Evolutionary conservation across 1,140 invertebrate genomes (phyloP), one percentile per base, ranked within the genome.

Genomic region (Arctopsyche grandis): DNA sequence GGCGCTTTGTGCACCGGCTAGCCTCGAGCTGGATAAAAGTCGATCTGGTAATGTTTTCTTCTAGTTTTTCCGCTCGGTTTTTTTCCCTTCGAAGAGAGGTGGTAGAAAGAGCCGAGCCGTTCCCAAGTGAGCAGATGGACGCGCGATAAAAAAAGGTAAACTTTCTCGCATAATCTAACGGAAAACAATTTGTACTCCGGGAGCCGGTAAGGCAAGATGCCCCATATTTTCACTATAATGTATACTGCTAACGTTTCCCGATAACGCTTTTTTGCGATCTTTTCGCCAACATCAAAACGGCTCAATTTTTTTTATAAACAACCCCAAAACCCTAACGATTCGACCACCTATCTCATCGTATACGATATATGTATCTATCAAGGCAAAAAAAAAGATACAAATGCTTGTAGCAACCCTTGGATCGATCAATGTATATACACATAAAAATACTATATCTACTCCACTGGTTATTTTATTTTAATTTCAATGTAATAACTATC

Each of bases 51-150:
- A 81, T 79, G 52, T 79, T 75, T 81, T 81, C 77, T 48, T 58
- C 73, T 48, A 60, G 66, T 52, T 26, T 19, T 56, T 52, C 22
- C 9, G 71, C 63, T 48, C 22, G 56, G 44, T 52, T 9, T 26
- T 56, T 63, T 80, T 71, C 77, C 77, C 29, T 52, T 60, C 24
- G 48, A 21, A 21, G 52, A 48, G 10, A 3, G 48, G 10, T 52
- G 10, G 48, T 14, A 16, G 48, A 14, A 10, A 52, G 48, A 16
- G 12, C 44, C 10, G 22, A 52, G 38, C 21, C 79, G 69, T 70
- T 79, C 56, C 74, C 22, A 66, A 79, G 77, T 75, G 78, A 81
- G 76, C 80, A 81, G 80, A 79, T 81, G 80, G 73, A 81, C 74
- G 77, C 29, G 66, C 77, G 80, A 81, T 81, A 79, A 81, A 79